A percentile compares a stretch with the other conserved stretches of the same genome.
These are phyloP conservation scores for Lagocephalus sceleratus DNA, from an alignment of 2,797 vertebrate genomes.

Conservation along the genomic window DNA sequence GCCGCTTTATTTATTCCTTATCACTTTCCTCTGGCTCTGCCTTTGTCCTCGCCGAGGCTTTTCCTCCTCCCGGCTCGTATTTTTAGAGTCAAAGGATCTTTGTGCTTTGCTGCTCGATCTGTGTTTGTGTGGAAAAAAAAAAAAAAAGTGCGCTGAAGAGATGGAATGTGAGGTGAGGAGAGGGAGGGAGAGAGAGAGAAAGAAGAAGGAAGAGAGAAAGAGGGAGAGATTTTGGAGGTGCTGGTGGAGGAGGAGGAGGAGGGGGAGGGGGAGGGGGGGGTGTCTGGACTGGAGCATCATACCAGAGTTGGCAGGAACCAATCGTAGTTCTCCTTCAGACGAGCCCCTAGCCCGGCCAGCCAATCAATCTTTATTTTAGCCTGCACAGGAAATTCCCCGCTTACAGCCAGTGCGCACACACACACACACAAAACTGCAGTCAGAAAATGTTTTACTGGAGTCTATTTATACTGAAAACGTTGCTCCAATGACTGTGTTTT, in stretches of 20 bases:
- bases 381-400: constrained; percentile 73
- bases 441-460: constrained; percentile 31
- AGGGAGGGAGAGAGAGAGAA: constrained; percentile 34
- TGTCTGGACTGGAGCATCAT: constrained; percentile 66
- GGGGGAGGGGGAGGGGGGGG: constrained; percentile 23
- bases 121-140: constrained; percentile 46
- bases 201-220: constrained; percentile 30
- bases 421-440: constrained; percentile 18
- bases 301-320: constrained; percentile 61
- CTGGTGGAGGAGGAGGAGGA: neutral
- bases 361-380: constrained; percentile 60
- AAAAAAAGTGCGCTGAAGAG: constrained; percentile 42
- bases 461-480: constrained; percentile 14
- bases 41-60: constrained; percentile 56
- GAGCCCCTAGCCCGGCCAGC: constrained; percentile 66
- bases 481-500: constrained; percentile 5
- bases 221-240: constrained; percentile 13
- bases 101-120: constrained; percentile 69
- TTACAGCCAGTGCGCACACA: constrained; percentile 39
- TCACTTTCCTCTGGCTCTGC: constrained; percentile 25
- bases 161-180: constrained; percentile 70
- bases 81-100: constrained; percentile 73
- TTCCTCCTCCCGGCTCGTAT: constrained; percentile 53
- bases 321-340: constrained; percentile 55
- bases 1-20: constrained; percentile 27